These are phyloP conservation scores for Autographa gamma DNA, from an alignment of 2,888 invertebrate genomes.

Conservation along the genomic window DNA sequence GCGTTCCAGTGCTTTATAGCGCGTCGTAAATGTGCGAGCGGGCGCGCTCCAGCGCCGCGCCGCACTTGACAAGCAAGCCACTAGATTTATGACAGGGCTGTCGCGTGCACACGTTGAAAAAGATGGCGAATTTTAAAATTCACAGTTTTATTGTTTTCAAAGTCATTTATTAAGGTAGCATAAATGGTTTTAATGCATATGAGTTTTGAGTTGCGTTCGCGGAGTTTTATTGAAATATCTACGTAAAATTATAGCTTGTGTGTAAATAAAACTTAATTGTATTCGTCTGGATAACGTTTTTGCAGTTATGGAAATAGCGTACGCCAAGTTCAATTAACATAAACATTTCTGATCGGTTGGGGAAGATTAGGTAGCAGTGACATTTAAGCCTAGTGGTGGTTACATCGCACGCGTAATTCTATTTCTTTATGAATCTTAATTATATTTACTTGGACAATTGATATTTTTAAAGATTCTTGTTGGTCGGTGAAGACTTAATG, in stretches of 20 bases:
- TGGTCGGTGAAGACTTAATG: too few species aligned
- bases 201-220: constrained; percentile 7
- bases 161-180: constrained; percentile 36
- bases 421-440: too few species aligned
- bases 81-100: constrained; percentile 68
- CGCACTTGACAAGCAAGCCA: constrained; percentile 73
- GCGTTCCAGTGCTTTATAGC: constrained; percentile 53
- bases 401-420: background rate
- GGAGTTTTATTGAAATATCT: background rate
- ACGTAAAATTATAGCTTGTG: background rate
- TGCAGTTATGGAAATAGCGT: background rate
- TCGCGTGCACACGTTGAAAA: constrained; percentile 49
- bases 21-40: constrained; percentile 51
- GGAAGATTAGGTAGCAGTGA: background rate
- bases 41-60: constrained; percentile 57
- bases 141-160: constrained; percentile 53
- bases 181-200: constrained; percentile 32
- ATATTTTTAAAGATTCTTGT: too few species aligned
- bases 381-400: background rate
- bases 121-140: constrained; percentile 34
- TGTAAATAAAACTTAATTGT: background rate
- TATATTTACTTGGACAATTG: too few species aligned
- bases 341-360: background rate
- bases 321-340: constrained; percentile 1
- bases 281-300: background rate